phyloP scores from a whole-genome alignment of 2,797 vertebrate species.

The Crenichthys baileyi region DNA sequence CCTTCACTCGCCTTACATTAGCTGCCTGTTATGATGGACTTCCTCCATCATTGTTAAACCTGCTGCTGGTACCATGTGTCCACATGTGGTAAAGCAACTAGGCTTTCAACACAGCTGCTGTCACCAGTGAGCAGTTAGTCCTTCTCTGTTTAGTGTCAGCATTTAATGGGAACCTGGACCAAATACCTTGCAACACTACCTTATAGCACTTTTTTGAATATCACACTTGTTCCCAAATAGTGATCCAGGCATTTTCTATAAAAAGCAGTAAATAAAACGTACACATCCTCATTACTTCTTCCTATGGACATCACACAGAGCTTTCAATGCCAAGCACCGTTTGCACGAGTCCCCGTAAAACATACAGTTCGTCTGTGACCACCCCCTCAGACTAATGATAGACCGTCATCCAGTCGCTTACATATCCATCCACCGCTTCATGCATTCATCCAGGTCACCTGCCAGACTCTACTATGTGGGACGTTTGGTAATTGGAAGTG shows the following conservation, averaged over 20 bases:
- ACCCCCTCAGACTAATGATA: slow-evolving; percentile 40
- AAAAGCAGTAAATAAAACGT: slow-evolving; percentile 53
- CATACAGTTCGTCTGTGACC: slow-evolving; percentile 31
- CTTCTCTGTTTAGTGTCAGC: slow-evolving; percentile 76
- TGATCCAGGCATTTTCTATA: slow-evolving; percentile 53
- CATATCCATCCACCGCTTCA: slow-evolving; percentile 55
- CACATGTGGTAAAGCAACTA: slow-evolving; percentile 40
- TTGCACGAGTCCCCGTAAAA: slow-evolving; percentile 48
- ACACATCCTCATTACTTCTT: slow-evolving; percentile 38
- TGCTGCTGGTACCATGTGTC: slow-evolving; percentile 43
- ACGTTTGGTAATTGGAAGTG: slow-evolving; percentile 66
- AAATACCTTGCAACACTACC: slow-evolving; percentile 53
- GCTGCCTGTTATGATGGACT: slow-evolving; percentile 45
- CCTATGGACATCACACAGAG: slow-evolving; percentile 40
- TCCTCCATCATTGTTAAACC: slow-evolving; percentile 50
- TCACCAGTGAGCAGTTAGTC: slow-evolving; percentile 71
- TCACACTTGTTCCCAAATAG: slow-evolving; percentile 69
- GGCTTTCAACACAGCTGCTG: slow-evolving; percentile 71
- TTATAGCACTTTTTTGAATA: slow-evolving; percentile 70
- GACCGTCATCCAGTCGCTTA: slow-evolving; percentile 56
- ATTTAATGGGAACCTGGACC: slow-evolving; percentile 75
- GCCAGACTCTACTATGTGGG: slow-evolving; percentile 58
- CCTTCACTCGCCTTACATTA: slow-evolving; percentile 39
- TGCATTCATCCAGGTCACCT: slow-evolving; percentile 59
- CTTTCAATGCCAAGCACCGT: slow-evolving; percentile 11